Evolutionary conservation across 35 echinoderm and acorn worm genomes (phyloP), one percentile per base, ranked within the genome.

Genomic region (Apostichopus japonicus): DNA sequence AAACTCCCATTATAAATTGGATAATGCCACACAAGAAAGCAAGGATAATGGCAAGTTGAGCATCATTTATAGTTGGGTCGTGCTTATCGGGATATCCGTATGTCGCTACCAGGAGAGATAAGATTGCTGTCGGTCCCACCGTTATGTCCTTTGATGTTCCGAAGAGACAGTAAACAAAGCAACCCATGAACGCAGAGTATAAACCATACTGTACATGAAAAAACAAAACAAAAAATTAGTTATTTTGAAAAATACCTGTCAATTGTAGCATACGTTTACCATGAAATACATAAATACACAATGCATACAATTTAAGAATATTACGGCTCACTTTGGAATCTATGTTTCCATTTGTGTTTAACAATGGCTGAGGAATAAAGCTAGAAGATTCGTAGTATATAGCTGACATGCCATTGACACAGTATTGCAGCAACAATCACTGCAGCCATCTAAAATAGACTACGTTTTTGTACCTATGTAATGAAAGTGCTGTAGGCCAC

Each of bases 111-210:
- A 99, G 88, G 6, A 99, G 84, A 22, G 97, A 99, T 93, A 99
- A 93, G 79, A 99, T 99, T 54, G 97, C 97, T 11, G 97, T 99
- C 1, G 97, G 97, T 76, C 97, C 97, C 10, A 96, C 88, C 4
- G 95, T 95, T 6, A 96, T 92, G 54, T 98, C 96, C 90, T 98
- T 98, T 19, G 94, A 90, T 33, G 92, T 95, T 11, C 96, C 96
- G 58, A 98, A 90, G 70, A 98, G 80, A 70, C 93, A 94, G 91
- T 98, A 98, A 10, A 94, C 93, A 92, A 98, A 96, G 59, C 96
- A 98, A 25, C 94, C 96, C 94, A 98, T 98, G 93, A 94, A 98
- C 9, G 96, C 84, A 6, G 96, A 98, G 71, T 98, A 98, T n/a
- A 98, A 82, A 14, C 96, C 96, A 93, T 96, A 98, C 96, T 98